A percentile compares a stretch with the other conserved stretches of the same genome.
phyloP scores from a whole-genome alignment of 2,113 vertebrate species.

The Pseudolaguvia tuberculata region DNA sequence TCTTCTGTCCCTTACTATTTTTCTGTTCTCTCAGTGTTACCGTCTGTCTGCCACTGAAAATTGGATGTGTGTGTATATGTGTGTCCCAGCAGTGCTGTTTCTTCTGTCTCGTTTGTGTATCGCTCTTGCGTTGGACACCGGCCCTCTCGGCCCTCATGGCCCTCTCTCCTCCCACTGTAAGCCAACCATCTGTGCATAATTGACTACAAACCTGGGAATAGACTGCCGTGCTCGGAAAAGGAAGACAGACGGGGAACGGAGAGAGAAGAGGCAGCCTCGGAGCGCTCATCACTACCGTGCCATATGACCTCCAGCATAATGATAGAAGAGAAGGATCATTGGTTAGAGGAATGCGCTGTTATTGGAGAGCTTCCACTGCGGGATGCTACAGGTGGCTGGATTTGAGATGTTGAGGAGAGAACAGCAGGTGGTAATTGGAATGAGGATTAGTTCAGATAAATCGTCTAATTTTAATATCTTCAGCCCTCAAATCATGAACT shows the following conservation, averaged over 20 bases:
- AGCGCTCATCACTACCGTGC: constrained; percentile 21
- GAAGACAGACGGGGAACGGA: constrained; percentile 5
- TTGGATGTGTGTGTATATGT: constrained; percentile 24
- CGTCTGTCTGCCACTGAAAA: not conserved
- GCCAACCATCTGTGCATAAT: constrained; percentile 50
- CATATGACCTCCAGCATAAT: constrained; percentile 18
- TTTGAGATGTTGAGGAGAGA: not conserved
- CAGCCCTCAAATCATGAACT: constrained; percentile 17
- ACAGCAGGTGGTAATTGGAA: constrained; percentile 37
- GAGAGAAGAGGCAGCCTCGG: constrained; percentile 2
- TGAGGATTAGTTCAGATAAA: constrained; percentile 31
- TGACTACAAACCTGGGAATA: constrained; percentile 42
- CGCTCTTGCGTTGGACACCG: constrained; percentile 34
- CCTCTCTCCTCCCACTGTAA: constrained; percentile 36
- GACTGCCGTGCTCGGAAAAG: constrained; percentile 16
- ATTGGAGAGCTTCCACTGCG: constrained; percentile 2
- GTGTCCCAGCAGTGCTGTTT: constrained; percentile 37
- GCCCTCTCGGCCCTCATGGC: constrained; percentile 31
- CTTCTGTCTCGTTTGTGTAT: constrained; percentile 42
- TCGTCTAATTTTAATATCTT: constrained; percentile 21
- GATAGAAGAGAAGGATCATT: not conserved
- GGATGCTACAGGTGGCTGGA: constrained; percentile 33
- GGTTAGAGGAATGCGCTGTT: not conserved
- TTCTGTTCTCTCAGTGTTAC: not conserved
- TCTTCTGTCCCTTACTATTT: not conserved